Percentiles rank a stretch among this genome's conserved stretches.
Evolutionary conservation across 2,797 vertebrate genomes (phyloP).

Genomic region (Malacoraja senta): DNA sequence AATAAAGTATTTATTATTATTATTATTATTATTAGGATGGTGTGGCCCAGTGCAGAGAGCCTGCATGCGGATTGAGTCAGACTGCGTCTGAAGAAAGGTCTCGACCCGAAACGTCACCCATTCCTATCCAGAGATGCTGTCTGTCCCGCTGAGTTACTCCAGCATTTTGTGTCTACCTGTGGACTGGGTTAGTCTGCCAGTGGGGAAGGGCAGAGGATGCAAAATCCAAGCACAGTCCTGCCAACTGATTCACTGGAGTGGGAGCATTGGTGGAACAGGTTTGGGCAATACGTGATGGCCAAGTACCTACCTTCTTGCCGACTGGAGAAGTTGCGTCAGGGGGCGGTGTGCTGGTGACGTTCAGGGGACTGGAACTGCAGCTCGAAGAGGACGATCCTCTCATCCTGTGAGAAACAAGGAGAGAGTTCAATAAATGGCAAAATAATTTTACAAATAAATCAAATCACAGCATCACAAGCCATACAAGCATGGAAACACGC

Average conservation of each 20-base stretch:
- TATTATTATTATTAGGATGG: too few relatives aligned
- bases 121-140: too few relatives aligned
- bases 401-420: constrained; percentile 62
- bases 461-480: not conserved
- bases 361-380: constrained; percentile 89
- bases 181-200: too few relatives aligned
- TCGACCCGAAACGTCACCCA: too few relatives aligned
- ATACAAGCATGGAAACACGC: not conserved
- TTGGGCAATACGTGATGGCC: constrained; percentile 38
- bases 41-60: too few relatives aligned
- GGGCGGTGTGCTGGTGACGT: constrained; percentile 91
- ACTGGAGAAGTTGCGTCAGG: constrained; percentile 86
- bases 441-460: not conserved
- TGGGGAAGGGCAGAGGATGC: too few relatives aligned
- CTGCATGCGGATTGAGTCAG: too few relatives aligned
- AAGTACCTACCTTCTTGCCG: constrained; percentile 75
- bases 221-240: too few relatives aligned
- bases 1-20: too few relatives aligned
- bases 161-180: too few relatives aligned
- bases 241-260: not conserved
- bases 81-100: too few relatives aligned
- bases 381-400: constrained; percentile 93
- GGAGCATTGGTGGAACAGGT: not conserved
- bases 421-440: not conserved
- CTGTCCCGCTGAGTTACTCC: too few relatives aligned